Evolutionary conservation across 2,797 vertebrate species (phyloP).

Genomic region (Macrochelys suwanniensis): DNA sequence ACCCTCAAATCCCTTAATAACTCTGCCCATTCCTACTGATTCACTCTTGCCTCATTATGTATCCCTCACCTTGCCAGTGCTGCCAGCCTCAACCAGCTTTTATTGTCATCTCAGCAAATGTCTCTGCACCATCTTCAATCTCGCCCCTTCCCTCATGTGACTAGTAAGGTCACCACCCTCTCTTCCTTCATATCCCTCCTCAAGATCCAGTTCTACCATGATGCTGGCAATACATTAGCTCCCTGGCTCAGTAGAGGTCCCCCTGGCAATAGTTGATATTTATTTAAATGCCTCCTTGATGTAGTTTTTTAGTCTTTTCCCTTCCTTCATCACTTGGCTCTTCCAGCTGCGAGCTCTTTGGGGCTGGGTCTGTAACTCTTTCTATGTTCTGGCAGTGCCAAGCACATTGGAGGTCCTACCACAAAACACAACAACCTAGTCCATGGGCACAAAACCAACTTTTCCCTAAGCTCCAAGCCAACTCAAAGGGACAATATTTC

Average conservation of each 20-base stretch:
- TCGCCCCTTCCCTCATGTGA: neutral
- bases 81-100: neutral
- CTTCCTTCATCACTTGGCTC: neutral
- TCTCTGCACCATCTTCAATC: neutral
- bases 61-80: neutral
- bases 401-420: accelerated
- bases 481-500: constrained; percentile 40
- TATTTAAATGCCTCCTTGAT: neutral
- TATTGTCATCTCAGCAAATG: neutral
- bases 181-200: neutral
- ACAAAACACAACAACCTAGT: neutral
- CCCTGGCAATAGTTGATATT: neutral
- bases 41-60: neutral
- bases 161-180: neutral
- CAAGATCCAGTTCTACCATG: neutral
- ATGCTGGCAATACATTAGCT: neutral
- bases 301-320: neutral
- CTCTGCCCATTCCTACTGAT: neutral
- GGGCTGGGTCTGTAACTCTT: neutral
- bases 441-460: neutral
- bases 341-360: neutral
- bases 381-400: neutral
- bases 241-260: neutral
- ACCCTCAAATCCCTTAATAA: neutral
- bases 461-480: neutral